Percentiles rank a stretch among this genome's conserved stretches.
Evolutionary conservation across 2,113 vertebrate species (phyloP).

Genomic region (Solenodon paradoxus): DNA sequence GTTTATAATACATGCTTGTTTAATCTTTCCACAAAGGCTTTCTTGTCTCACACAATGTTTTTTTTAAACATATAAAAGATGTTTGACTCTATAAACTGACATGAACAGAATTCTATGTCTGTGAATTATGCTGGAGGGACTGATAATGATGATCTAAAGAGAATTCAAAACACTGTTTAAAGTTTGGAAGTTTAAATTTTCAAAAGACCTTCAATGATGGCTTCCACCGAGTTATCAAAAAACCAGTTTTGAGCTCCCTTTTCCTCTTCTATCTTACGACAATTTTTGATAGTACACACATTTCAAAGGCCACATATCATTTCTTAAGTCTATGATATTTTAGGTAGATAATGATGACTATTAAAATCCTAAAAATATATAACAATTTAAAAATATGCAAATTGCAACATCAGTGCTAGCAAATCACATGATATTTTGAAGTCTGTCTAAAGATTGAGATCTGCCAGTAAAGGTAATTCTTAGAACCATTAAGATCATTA

Average conservation of each 20-base stretch:
- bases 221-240: not conserved
- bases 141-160: conserved; percentile 14
- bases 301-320: not conserved
- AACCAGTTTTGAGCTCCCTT: not conserved
- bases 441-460: not conserved
- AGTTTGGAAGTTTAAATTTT: conserved; percentile 33
- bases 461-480: not conserved
- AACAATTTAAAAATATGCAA: not conserved
- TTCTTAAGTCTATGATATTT: not conserved
- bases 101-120: conserved; percentile 55
- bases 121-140: conserved; percentile 38
- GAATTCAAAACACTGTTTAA: conserved; percentile 47
- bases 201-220: not conserved
- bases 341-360: not conserved
- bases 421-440: not conserved
- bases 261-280: not conserved
- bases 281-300: not conserved
- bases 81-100: conserved; percentile 58
- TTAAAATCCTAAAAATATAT: not conserved
- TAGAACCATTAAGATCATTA: not conserved
- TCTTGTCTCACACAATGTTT: conserved; percentile 61
- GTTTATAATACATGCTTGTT: conserved; percentile 60
- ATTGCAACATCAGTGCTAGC: not conserved
- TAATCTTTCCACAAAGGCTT: conserved; percentile 66
- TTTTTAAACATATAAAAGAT: conserved; percentile 68